Evolutionary conservation across 2,888 invertebrate genomes (phyloP).

Genomic region (Acrobasis suavella): DNA sequence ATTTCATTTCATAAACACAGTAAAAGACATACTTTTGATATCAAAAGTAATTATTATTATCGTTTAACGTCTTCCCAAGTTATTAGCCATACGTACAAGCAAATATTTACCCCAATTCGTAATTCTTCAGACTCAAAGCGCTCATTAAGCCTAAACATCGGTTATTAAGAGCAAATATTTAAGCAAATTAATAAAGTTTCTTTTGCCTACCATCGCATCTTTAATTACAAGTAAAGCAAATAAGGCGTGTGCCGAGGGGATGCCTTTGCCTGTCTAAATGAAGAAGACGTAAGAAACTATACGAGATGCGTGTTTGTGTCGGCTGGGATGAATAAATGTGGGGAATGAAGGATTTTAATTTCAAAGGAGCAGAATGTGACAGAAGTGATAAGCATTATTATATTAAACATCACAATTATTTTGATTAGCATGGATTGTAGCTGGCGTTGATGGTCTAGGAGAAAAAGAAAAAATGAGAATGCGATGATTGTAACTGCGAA

Average conservation of each 20-base stretch:
- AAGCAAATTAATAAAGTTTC: conserved; percentile 76
- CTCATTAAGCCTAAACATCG: conserved; percentile 54
- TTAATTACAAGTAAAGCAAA: conserved; percentile 74
- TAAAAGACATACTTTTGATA: neutral
- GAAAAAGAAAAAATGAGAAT: too few species aligned
- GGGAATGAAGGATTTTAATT: conserved; percentile 37
- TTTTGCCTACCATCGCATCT: conserved; percentile 70
- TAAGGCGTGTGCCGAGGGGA: conserved; percentile 68
- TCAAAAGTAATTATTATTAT: neutral
- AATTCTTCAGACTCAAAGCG: conserved; percentile 39
- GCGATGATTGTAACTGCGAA: too few species aligned
- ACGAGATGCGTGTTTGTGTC: conserved; percentile 58
- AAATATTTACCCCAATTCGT: conserved; percentile 20
- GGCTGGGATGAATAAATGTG: conserved; percentile 54
- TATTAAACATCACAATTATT: too few species aligned
- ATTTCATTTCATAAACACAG: neutral
- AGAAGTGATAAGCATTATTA: conserved; percentile 3
- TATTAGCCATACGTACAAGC: neutral
- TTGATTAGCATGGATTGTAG: too few species aligned
- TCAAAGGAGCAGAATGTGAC: conserved; percentile 34
- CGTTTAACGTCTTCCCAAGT: neutral
- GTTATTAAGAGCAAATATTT: conserved; percentile 78
- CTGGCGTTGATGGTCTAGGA: too few species aligned
- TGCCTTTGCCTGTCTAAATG: conserved; percentile 70
- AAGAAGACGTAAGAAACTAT: conserved; percentile 77